Conservation (phyloP, 2,113 vertebrate genomes). For the Semnornis frantzii region DNA sequence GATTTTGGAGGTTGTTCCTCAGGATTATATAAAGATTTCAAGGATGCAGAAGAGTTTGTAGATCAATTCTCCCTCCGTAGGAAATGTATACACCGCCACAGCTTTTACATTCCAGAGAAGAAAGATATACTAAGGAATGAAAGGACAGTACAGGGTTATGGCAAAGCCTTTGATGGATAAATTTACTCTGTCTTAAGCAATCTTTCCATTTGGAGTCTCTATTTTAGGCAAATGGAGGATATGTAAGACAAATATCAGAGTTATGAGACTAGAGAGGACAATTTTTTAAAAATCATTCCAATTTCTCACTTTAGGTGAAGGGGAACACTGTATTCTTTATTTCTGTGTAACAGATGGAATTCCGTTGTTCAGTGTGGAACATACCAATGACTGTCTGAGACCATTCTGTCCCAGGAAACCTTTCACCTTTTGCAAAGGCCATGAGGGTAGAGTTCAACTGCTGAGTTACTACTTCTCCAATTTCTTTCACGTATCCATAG, state of each 20-base stretch:
- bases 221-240: neutral
- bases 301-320: neutral
- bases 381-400: neutral
- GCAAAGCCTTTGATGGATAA: neutral
- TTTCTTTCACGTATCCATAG: neutral
- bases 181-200: neutral
- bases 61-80: neutral
- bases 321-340: neutral
- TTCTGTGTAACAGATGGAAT: neutral
- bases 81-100: neutral
- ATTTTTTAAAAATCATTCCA: neutral
- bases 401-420: neutral
- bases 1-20: neutral
- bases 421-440: constrained; percentile 16
- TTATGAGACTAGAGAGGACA: neutral
- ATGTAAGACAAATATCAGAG: neutral
- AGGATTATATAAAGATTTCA: neutral
- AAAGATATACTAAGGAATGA: neutral
- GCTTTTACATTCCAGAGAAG: neutral
- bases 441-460: neutral
- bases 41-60: neutral
- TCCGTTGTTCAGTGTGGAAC: neutral
- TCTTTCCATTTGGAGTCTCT: neutral
- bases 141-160: neutral
- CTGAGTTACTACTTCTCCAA: neutral